Evolutionary conservation across 1,140 invertebrate species (phyloP).

Genomic region (Caenorhabditis inopinata): DNA sequence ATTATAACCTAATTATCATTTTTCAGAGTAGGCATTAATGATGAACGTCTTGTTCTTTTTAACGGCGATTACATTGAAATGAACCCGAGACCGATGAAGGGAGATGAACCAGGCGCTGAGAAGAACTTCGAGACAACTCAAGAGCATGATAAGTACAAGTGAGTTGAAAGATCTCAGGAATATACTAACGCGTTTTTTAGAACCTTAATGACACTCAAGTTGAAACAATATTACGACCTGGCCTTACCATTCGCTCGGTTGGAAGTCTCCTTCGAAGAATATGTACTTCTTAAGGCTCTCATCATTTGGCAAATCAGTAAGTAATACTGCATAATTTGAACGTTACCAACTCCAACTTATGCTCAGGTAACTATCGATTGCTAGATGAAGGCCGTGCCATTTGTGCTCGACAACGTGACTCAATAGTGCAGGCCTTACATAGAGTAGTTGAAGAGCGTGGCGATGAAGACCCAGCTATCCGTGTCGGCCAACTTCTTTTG

Average conservation of each 20-base stretch:
- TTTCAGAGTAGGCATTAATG: neutral
- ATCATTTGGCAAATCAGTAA: slow-evolving; percentile 46
- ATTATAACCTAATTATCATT: neutral
- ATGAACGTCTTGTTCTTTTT: slow-evolving; percentile 27
- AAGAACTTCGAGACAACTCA: neutral
- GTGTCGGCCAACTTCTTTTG: slow-evolving; percentile 21
- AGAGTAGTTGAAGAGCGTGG: slow-evolving; percentile 13
- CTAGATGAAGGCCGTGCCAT: neutral
- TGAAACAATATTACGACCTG: slow-evolving; percentile 35
- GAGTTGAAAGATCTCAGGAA: neutral
- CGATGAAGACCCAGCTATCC: neutral
- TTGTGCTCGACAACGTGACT: slow-evolving; percentile 20
- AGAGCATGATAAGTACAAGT: slow-evolving; percentile 47
- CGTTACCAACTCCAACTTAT: too few relatives aligned
- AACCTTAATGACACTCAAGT: slow-evolving; percentile 42
- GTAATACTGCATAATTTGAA: neutral
- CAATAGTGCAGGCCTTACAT: slow-evolving; percentile 5
- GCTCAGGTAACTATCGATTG: slow-evolving; percentile 36
- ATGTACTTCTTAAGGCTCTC: slow-evolving; percentile 36
- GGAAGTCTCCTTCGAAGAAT: slow-evolving; percentile 43
- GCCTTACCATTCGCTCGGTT: slow-evolving; percentile 37
- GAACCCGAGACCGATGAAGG: slow-evolving; percentile 21
- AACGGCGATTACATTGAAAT: slow-evolving; percentile 41
- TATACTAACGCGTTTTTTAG: slow-evolving; percentile 20
- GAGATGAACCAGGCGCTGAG: slow-evolving; percentile 9